Percentiles rank a stretch among this genome's conserved stretches.
These are phyloP conservation scores for Campoletis raptor DNA, from an alignment of 2,888 invertebrate species.

Conservation along the genomic window DNA sequence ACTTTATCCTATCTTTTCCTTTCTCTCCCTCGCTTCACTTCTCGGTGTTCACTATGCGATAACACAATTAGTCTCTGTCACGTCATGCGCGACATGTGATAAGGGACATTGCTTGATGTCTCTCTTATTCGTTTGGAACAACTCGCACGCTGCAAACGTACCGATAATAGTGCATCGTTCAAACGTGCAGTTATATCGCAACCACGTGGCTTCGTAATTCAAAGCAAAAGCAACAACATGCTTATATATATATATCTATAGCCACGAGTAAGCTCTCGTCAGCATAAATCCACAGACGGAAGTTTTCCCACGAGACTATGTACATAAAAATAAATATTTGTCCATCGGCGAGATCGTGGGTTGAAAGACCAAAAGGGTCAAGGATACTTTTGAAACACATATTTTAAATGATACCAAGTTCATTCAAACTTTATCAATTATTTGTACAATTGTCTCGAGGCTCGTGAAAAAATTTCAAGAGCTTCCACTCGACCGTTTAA, in stretches of 20 bases:
- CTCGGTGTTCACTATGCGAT: conserved; percentile 70
- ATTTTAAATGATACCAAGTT: too few species aligned
- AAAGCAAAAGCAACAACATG: conserved; percentile 42
- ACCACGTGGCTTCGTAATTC: conserved; percentile 49
- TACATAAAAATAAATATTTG: background rate
- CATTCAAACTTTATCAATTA: too few species aligned
- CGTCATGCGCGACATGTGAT: conserved; percentile 81
- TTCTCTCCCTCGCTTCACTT: conserved; percentile 12
- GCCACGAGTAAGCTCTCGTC: conserved; percentile 54
- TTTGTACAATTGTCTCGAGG: too few species aligned
- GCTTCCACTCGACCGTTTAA: too few species aligned
- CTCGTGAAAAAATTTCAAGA: too few species aligned
- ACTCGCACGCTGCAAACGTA: conserved; percentile 43
- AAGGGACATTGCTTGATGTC: conserved; percentile 72
- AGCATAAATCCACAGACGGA: conserved; percentile 58
- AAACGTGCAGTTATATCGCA: conserved; percentile 30
- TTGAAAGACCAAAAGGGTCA: conserved; percentile 5
- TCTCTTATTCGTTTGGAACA: conserved; percentile 6
- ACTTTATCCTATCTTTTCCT: conserved; percentile 26
- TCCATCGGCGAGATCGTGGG: background rate
- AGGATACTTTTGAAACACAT: too few species aligned
- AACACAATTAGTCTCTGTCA: conserved; percentile 81
- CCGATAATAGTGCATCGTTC: conserved; percentile 60
- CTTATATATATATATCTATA: background rate
- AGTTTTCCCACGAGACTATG: conserved; percentile 47